These are phyloP conservation scores for Crocidura indochinensis DNA, from an alignment of 2,797 vertebrate genomes.

Conservation along the genomic window DNA sequence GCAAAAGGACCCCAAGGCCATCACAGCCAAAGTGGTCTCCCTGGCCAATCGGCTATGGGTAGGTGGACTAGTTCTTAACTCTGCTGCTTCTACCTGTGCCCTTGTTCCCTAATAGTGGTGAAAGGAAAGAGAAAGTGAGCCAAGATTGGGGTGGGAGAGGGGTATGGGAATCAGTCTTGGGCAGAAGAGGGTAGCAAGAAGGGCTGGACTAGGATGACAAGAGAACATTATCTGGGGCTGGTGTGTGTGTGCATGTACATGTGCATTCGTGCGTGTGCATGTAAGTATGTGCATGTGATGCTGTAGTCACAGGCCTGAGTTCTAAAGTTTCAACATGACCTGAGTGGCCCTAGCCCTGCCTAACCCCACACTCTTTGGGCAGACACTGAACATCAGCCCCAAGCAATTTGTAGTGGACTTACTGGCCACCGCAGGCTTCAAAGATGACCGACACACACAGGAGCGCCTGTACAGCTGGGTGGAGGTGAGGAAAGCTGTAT, in stretches of 20 bases:
- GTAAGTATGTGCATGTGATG: background rate
- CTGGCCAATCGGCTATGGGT: constrained; percentile 88
- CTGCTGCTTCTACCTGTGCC: constrained; percentile 17
- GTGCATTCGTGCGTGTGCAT: too few relatives aligned
- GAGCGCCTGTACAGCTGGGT: constrained; percentile 86
- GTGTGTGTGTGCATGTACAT: too few relatives aligned
- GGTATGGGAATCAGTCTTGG: background rate
- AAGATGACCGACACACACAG: constrained; percentile 75
- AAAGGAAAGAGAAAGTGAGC: constrained; percentile 33
- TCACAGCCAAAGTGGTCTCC: constrained; percentile 79
- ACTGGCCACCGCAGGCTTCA: constrained; percentile 81
- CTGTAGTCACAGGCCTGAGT: background rate
- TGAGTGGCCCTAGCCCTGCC: background rate
- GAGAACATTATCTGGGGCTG: background rate
- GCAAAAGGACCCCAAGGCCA: constrained; percentile 85
- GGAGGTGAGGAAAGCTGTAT: constrained; percentile 81
- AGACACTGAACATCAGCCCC: constrained; percentile 84
- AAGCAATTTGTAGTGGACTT: constrained; percentile 87
- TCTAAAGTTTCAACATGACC: background rate
- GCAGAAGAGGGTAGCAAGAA: constrained; percentile 20
- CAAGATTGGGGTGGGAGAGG: background rate
- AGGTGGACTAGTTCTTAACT: constrained; percentile 38
- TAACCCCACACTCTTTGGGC: background rate
- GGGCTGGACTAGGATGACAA: background rate
- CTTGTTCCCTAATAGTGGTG: background rate